Evolutionary conservation across 2,888 invertebrate species (phyloP).

Genomic region (Lamproptera curius): DNA sequence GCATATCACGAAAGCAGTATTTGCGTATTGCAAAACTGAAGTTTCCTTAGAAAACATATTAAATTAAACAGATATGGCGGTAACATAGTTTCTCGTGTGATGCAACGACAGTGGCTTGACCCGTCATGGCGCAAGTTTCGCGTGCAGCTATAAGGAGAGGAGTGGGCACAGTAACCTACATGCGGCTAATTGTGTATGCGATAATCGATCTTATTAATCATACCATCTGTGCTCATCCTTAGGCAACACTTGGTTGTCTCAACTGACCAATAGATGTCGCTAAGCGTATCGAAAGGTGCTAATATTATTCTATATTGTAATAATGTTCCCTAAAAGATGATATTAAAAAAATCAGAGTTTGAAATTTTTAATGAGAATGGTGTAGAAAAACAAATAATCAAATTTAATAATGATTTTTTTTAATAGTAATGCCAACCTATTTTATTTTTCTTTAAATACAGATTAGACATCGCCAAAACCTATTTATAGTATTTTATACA

Average conservation of each 20-base stretch:
- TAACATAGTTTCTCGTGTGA: conserved; percentile 46
- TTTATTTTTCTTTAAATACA: no score
- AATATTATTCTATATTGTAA: no score
- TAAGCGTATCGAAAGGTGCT: no score
- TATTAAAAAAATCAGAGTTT: no score
- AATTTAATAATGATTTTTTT: no score
- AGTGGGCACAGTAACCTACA: conserved; percentile 64
- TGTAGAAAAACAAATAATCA: no score
- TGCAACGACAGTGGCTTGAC: conserved; percentile 58
- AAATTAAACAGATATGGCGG: conserved; percentile 32
- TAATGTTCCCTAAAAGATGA: no score
- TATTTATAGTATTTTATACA: no score
- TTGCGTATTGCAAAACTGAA: not conserved
- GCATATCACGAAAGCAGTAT: no score
- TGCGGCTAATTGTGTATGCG: conserved; percentile 36
- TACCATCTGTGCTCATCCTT: conserved; percentile 5
- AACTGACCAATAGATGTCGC: not conserved
- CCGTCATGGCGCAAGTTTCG: conserved; percentile 69
- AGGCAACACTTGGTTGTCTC: not conserved
- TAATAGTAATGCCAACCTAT: no score
- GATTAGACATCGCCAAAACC: no score
- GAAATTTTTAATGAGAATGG: no score
- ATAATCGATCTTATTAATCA: conserved; percentile 37
- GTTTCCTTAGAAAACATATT: conserved; percentile 6
- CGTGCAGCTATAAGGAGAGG: conserved; percentile 50